Evolutionary conservation across 2,888 invertebrate genomes (phyloP).

Genomic region (Drosophila testacea): DNA sequence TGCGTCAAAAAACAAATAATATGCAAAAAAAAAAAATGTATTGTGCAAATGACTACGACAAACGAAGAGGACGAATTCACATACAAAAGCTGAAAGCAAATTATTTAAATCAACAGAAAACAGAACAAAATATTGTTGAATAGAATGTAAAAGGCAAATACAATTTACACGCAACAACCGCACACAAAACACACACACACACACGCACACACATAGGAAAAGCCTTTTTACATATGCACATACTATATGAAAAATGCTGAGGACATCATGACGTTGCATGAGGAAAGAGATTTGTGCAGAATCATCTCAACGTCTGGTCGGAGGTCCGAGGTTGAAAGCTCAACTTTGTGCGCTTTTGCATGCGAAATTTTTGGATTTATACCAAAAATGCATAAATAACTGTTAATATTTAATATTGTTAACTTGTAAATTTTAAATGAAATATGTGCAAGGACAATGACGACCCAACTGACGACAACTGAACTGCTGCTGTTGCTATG

Average conservation of each 20-base stretch:
- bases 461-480: constrained; percentile 24
- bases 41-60: constrained; percentile 31
- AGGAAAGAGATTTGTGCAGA: constrained; percentile 46
- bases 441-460: constrained; percentile 72
- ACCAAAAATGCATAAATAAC: constrained; percentile 81
- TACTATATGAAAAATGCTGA: constrained; percentile 41
- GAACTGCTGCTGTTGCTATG: constrained; percentile 25
- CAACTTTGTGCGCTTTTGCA: constrained; percentile 67
- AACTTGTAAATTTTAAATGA: constrained; percentile 82
- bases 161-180: constrained; percentile 45
- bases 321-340: constrained; percentile 35
- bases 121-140: constrained; percentile 63
- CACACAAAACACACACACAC: constrained; percentile 13
- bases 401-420: constrained; percentile 83
- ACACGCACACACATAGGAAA: not conserved
- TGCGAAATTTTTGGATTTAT: constrained; percentile 77
- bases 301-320: constrained; percentile 41
- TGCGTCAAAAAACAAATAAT: constrained; percentile 52
- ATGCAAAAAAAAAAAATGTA: constrained; percentile 52
- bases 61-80: constrained; percentile 40
- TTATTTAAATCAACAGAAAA: constrained; percentile 73
- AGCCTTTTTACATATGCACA: constrained; percentile 31
- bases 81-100: constrained; percentile 47
- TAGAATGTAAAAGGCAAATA: constrained; percentile 74
- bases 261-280: constrained; percentile 36